Conservation (phyloP, 2,888 invertebrate species). For the Gasteruption jaculator region DNA sequence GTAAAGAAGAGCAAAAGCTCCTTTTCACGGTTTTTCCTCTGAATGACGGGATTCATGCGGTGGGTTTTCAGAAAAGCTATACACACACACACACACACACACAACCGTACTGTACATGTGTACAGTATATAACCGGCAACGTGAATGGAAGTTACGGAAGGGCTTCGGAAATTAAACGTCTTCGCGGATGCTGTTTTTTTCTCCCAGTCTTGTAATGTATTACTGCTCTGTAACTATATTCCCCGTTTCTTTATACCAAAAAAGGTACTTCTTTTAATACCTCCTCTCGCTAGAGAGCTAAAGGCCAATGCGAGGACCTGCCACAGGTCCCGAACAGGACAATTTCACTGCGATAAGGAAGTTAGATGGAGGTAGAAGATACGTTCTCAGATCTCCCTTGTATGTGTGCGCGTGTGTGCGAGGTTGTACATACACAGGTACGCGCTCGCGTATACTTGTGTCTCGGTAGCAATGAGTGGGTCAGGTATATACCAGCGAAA, state of each 20-base stretch:
- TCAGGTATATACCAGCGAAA: too few species aligned
- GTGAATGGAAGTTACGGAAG: conserved; percentile 51
- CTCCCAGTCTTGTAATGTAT: conserved; percentile 46
- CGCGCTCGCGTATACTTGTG: too few species aligned
- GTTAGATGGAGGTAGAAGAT: conserved; percentile 45
- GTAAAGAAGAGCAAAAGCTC: conserved; percentile 5
- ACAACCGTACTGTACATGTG: too few species aligned
- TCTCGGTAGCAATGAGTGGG: too few species aligned
- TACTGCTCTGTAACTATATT: conserved; percentile 28
- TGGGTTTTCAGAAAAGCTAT: conserved; percentile 32
- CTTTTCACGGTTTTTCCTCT: conserved; percentile 20
- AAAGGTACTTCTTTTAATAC: too few species aligned
- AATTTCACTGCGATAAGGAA: conserved; percentile 49
- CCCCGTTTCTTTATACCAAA: conserved; percentile 4
- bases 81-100: too few species aligned
- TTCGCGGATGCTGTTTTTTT: conserved; percentile 46
- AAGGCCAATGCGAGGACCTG: conserved; percentile 30
- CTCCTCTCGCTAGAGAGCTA: too few species aligned
- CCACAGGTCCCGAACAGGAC: conserved; percentile 43
- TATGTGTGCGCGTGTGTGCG: conserved; percentile 21
- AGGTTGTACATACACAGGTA: conserved; percentile 1
- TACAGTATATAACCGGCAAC: too few species aligned
- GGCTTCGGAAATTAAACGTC: conserved; percentile 52
- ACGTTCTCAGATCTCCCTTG: conserved; percentile 29
- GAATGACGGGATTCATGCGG: conserved; percentile 44